Conservation (phyloP, 2,113 vertebrate species). For the Cervus canadensis region DNA sequence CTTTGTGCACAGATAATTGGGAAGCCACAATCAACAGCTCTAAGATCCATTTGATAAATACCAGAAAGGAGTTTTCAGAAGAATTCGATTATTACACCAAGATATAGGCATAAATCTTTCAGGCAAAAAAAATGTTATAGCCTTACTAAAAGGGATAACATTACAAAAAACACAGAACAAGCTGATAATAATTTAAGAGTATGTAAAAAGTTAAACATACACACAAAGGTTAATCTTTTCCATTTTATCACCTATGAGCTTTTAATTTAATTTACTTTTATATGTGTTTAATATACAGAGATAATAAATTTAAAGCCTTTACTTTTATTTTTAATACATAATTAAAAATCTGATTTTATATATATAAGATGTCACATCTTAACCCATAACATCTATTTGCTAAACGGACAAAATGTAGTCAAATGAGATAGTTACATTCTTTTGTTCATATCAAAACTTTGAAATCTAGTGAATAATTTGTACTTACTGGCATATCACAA, state of each 20-base stretch:
- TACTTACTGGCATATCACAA: neutral
- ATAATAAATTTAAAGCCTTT: neutral
- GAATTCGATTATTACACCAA: neutral
- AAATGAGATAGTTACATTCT: neutral
- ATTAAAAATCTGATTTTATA: neutral
- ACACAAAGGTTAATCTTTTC: neutral
- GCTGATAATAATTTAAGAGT: neutral
- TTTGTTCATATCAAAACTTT: neutral
- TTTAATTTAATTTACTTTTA: slow-evolving; percentile 1
- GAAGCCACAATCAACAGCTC: neutral
- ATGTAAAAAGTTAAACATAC: neutral
- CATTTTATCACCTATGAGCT: neutral
- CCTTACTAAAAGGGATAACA: neutral
- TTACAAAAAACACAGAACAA: neutral
- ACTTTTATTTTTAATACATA: neutral
- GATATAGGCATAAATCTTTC: neutral
- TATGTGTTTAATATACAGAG: neutral
- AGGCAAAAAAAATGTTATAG: neutral
- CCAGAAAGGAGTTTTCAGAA: neutral
- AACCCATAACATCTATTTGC: neutral
- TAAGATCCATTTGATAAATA: neutral
- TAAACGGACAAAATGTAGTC: neutral
- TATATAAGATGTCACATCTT: neutral
- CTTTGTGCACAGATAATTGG: neutral
- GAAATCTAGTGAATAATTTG: neutral